These are phyloP conservation scores for Aquatica leii DNA, from an alignment of 2,888 invertebrate genomes.

Conservation along the genomic window DNA sequence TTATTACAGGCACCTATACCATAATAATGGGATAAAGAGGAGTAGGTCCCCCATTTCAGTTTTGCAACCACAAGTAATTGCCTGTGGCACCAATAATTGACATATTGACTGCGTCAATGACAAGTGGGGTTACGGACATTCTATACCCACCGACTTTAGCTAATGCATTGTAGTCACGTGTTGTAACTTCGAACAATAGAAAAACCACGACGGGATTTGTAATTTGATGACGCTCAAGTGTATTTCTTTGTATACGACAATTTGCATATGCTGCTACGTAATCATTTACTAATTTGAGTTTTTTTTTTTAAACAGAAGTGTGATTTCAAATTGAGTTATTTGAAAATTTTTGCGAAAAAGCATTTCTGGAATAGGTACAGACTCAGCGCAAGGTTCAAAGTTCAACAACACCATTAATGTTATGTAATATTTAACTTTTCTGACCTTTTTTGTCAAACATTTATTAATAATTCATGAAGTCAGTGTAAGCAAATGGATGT, in stretches of 20 bases:
- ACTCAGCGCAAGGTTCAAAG: conserved; percentile 16
- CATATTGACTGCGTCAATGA: conserved; percentile 58
- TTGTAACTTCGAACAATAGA: conserved; percentile 25
- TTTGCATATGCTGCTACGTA: too few relatives aligned
- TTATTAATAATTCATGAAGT: conserved; percentile 30
- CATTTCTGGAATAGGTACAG: too few relatives aligned
- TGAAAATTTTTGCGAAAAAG: too few relatives aligned
- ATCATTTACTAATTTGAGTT: background rate
- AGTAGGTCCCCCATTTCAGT: conserved; percentile 37
- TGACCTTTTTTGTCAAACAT: conserved; percentile 32
- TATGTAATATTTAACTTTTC: conserved; percentile 24
- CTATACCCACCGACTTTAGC: conserved; percentile 26
- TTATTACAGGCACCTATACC: too few relatives aligned
- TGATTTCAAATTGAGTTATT: too few relatives aligned
- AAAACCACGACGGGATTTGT: conserved; percentile 15
- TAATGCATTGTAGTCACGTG: conserved; percentile 34
- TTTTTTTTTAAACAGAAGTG: background rate
- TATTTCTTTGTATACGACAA: background rate
- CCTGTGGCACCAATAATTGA: conserved; percentile 57
- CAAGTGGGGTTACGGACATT: conserved; percentile 44
- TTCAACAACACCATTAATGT: conserved; percentile 25
- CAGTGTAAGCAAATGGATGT: conserved; percentile 4
- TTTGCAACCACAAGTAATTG: conserved; percentile 55
- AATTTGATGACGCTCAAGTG: conserved; percentile 14
- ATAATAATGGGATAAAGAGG: conserved; percentile 11